phyloP scores from a whole-genome alignment of 2,113 vertebrate species.

The human (Homo sapiens) region GRCh38 chr9:78494001-78494500 shows the following conservation, averaged over 20 bases:
- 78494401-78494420: background rate
- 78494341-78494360: background rate
- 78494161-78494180: background rate
- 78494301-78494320: background rate
- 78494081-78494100: background rate
- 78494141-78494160: background rate
- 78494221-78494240: background rate
- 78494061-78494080: background rate
- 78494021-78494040: background rate
- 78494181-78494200: background rate
- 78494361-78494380: background rate
- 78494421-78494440: background rate
- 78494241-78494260: background rate
- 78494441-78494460: background rate
- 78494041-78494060: background rate
- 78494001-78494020: background rate
- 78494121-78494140: background rate
- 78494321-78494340: background rate
- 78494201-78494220: background rate
- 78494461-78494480: background rate
- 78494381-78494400: background rate
- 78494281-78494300: background rate
- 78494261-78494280: background rate
- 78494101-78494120: background rate
- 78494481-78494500: background rate